Base-by-base conservation (phyloP, 1,140 invertebrate genomes). In the Rhopalosiphum maidis region DNA sequence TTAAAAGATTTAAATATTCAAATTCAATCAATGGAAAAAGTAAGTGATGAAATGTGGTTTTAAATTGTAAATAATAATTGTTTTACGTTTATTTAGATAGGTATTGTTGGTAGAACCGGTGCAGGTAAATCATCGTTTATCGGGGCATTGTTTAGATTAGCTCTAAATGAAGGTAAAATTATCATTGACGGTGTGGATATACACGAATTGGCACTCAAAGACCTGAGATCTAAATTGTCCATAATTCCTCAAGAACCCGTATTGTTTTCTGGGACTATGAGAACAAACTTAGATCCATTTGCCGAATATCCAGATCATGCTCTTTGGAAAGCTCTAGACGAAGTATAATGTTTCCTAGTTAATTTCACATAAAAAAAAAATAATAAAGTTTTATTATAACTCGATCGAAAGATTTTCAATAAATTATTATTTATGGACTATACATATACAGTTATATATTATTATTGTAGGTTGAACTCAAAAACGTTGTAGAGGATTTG, bases 121-220 rank as follows among this genome's bases (percentile, higher is more conserved):
- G 60, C 60, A n/a, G 60, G 60, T n/a, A 77, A 77, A 77, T n/a
- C 60, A 6, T 77, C 60, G 2, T 77, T 77, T 77, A 77, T 77
- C 15, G 30, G 60, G 18, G 60, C 60, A 18, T 77, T 77, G 5
- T 77, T 77, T 77, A 77, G 60, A 77, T 77, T 77, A 48, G 96
- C 96, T 3, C 96, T 97, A 94, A 96, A 96, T n/a, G 95, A 96
- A n/a, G 97, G 97, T n/a, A n/a, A 94, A 94, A 5, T 96, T 98
- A 41, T 96, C 68, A 97, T 98, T 91, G 98, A 98, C 95, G 96
- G 96, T 5, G 96, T 97, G 23, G 95, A 96, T 94, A 94, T 94
- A 95, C 98, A 6, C 95, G 95, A 94, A 5, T 95, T 98, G 60
- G 96, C 96, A 0, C 95, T 98, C 18, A 96, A 96, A 90, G 96